A percentile compares a stretch with the other conserved stretches of the same genome.
phyloP scores from a whole-genome alignment of 2,113 vertebrate genomes.

The Perca fluviatilis region DNA sequence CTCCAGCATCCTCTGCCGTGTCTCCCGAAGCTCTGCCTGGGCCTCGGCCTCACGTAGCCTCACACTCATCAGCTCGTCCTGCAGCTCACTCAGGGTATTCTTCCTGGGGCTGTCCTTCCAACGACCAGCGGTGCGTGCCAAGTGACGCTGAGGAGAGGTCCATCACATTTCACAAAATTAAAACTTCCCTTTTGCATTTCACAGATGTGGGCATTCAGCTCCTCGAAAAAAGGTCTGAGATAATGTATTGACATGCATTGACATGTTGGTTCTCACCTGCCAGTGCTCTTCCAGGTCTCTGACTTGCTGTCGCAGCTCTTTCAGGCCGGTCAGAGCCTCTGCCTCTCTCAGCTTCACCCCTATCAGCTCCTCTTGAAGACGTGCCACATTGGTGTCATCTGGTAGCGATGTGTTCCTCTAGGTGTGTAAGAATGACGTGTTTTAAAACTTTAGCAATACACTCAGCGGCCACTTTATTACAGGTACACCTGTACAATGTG shows the following conservation, averaged over 20 bases:
- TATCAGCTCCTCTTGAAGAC: constrained; percentile 96
- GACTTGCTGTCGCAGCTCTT: constrained; percentile 95
- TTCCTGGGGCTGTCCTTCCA: constrained; percentile 96
- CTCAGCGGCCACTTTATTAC: too few species aligned
- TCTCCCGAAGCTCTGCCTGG: constrained; percentile 93
- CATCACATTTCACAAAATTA: constrained; percentile 6
- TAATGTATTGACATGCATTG: not conserved
- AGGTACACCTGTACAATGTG: too few species aligned
- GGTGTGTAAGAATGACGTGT: not conserved
- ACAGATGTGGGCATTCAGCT: not conserved
- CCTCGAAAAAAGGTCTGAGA: not conserved
- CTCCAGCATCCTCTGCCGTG: constrained; percentile 95
- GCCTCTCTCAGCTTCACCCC: constrained; percentile 95
- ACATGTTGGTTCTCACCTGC: constrained; percentile 87
- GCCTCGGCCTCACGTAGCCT: constrained; percentile 94
- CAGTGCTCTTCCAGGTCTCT: constrained; percentile 96
- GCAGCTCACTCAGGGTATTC: constrained; percentile 92
- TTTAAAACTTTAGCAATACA: not conserved
- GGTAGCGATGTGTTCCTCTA: constrained; percentile 95
- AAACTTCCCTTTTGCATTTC: not conserved
- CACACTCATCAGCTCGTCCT: constrained; percentile 97
- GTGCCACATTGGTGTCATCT: constrained; percentile 96
- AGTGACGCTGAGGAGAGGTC: constrained; percentile 86
- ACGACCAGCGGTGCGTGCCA: constrained; percentile 92
- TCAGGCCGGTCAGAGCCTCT: constrained; percentile 93